phyloP scores from a whole-genome alignment of 2,113 vertebrate genomes.

The Spea bombifrons region DNA sequence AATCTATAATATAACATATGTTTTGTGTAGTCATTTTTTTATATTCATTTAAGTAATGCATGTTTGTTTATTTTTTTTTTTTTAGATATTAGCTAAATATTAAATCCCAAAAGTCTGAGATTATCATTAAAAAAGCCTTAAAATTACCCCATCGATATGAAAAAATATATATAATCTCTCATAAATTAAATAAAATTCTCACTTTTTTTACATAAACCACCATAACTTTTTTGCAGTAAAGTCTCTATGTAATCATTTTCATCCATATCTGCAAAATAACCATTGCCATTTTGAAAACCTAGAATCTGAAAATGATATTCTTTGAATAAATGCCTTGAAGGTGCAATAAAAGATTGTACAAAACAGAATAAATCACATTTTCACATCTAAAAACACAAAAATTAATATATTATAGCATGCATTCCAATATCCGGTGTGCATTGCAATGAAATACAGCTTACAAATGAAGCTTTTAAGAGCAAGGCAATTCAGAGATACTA shows the following conservation, averaged over 20 bases:
- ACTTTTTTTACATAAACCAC: no score
- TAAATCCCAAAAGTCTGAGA: no score
- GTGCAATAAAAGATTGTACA: constrained; percentile 33
- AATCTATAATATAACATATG: no score
- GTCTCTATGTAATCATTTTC: not conserved
- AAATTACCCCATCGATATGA: no score
- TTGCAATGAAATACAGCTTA: constrained; percentile 41
- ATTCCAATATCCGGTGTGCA: constrained; percentile 34
- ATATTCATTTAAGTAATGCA: no score
- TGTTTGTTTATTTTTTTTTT: no score
- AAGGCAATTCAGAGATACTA: constrained; percentile 35
- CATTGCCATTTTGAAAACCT: not conserved
- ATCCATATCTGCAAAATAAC: not conserved
- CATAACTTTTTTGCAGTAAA: not conserved
- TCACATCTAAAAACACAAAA: constrained; percentile 23
- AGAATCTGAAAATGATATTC: constrained; percentile 3
- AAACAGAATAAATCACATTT: constrained; percentile 38
- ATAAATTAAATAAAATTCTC: no score
- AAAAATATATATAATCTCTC: no score
- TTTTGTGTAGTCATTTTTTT: no score
- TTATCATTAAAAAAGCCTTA: no score
- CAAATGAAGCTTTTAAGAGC: constrained; percentile 47
- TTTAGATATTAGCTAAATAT: no score
- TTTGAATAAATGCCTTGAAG: constrained; percentile 27
- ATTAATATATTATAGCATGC: constrained; percentile 23